Evolutionary conservation across 2,113 vertebrate genomes (phyloP).

Genomic region (Callocephalon fimbriatum): DNA sequence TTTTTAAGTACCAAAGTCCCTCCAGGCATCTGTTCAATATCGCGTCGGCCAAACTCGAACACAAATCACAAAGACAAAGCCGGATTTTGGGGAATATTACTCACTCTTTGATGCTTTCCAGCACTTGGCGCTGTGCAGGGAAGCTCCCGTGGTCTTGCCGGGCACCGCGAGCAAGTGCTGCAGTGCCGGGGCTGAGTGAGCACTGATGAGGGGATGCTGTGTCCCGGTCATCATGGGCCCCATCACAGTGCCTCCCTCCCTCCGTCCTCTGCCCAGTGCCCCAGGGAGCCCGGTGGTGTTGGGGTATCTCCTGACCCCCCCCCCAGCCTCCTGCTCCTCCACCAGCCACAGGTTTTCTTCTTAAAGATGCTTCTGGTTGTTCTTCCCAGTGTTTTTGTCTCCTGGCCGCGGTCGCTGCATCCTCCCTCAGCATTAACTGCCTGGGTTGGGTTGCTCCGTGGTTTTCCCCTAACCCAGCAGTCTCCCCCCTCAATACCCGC

Average conservation of each 20-base stretch:
- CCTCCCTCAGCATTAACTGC: background rate
- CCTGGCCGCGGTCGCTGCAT: rapidly evolving
- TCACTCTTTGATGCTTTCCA: conserved; percentile 23
- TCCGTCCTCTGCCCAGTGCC: background rate
- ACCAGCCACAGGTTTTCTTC: background rate
- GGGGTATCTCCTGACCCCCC: background rate
- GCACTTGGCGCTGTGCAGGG: background rate
- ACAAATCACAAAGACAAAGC: background rate
- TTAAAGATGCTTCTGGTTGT: background rate
- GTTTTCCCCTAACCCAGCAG: background rate
- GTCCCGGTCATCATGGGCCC: background rate
- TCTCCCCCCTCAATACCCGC: background rate
- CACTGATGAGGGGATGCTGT: rapidly evolving
- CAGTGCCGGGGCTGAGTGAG: background rate
- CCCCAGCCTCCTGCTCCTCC: background rate
- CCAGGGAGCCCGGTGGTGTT: background rate
- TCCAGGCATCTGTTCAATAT: conserved; percentile 17
- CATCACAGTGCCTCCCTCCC: background rate
- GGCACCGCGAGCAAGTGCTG: background rate
- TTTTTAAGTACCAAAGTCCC: background rate
- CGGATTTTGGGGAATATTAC: background rate
- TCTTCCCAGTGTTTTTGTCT: background rate
- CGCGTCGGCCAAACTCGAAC: background rate
- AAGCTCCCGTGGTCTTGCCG: background rate
- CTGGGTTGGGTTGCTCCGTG: background rate